A percentile compares a stretch with the other conserved stretches of the same genome.
These are phyloP conservation scores for Thaumetopoea pityocampa DNA, from an alignment of 1,140 invertebrate species.

Conservation along the genomic window DNA sequence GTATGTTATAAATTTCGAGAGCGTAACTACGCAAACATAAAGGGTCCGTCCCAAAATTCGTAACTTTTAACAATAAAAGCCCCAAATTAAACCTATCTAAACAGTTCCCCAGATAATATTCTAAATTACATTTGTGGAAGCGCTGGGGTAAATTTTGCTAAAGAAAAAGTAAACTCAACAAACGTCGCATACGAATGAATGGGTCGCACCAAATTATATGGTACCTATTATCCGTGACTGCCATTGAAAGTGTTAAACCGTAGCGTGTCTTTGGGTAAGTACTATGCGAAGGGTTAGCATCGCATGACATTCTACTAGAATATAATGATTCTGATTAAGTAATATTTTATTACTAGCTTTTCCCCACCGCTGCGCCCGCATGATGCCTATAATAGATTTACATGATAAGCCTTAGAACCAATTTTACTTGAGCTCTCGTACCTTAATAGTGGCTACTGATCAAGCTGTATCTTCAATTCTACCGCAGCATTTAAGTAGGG, in stretches of 20 bases:
- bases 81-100: conserved; percentile 15
- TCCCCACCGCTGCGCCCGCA: too few relatives aligned
- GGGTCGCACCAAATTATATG: conserved; percentile 6
- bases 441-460: too few relatives aligned
- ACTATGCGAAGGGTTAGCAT: conserved; percentile 4
- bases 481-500: too few relatives aligned
- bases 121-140: conserved; percentile 6
- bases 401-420: too few relatives aligned
- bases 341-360: too few relatives aligned
- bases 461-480: too few relatives aligned
- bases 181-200: conserved; percentile 27
- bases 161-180: conserved; percentile 26
- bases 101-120: conserved; percentile 4
- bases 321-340: conserved; percentile 3
- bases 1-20: too few relatives aligned
- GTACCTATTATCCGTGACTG: conserved; percentile 10
- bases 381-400: too few relatives aligned
- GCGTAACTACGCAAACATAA: neutral
- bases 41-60: conserved; percentile 2
- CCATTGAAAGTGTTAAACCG: conserved; percentile 14
- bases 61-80: neutral
- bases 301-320: neutral
- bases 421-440: too few relatives aligned
- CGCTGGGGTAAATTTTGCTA: neutral
- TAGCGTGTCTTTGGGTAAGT: too few relatives aligned